Percentiles rank a stretch among this genome's conserved stretches.
Conservation (phyloP, 2,888 invertebrate genomes). For the Harpagoxenus sublaevis region DNA sequence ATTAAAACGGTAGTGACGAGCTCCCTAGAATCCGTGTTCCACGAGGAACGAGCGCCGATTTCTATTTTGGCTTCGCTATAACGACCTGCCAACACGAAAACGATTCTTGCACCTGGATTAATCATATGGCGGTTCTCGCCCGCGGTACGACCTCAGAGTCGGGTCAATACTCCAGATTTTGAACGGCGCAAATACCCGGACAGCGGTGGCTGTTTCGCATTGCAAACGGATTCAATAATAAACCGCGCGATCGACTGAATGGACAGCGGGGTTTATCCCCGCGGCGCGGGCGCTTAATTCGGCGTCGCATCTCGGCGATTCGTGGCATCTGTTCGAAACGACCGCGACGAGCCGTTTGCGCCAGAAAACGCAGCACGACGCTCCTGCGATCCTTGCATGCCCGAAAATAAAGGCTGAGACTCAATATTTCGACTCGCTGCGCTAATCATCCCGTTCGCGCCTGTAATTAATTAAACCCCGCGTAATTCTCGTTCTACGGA, state of each 20-base stretch:
- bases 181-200: conserved; percentile 9
- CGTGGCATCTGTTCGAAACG: conserved; percentile 18
- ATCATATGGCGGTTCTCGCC: conserved; percentile 9
- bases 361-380: neutral
- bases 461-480: neutral
- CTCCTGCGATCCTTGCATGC: neutral
- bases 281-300: conserved; percentile 64
- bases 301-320: conserved; percentile 22
- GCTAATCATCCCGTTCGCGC: no score
- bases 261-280: conserved; percentile 71
- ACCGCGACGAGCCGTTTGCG: neutral
- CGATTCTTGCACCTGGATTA: conserved; percentile 39
- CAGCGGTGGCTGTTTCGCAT: conserved; percentile 43
- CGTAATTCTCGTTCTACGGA: neutral
- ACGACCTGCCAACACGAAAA: conserved; percentile 18
- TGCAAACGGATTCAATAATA: conserved; percentile 75
- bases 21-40: neutral
- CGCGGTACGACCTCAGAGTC: neutral
- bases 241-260: conserved; percentile 72
- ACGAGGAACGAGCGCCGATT: neutral
- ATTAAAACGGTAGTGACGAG: neutral
- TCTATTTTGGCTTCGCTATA: conserved; percentile 29
- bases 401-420: conserved; percentile 32
- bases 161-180: conserved; percentile 47
- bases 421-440: neutral